Base-by-base conservation (phyloP, 2,113 vertebrate species). In the Chloropsis cyanopogon region DNA sequence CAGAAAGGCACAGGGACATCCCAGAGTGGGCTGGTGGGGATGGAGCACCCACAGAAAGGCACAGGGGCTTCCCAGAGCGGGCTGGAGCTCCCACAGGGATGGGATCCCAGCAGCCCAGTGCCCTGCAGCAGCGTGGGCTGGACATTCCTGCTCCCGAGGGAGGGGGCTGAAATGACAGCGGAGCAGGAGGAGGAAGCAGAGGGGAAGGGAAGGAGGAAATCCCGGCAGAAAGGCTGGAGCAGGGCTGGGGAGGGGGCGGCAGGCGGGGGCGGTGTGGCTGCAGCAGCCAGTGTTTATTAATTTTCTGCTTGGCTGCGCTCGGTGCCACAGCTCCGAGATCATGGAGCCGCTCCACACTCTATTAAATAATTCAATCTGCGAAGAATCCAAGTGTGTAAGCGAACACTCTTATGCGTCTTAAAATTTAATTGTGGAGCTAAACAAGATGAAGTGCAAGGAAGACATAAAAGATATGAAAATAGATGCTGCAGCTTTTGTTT, bases 331-430 rank as follows among this genome's bases (percentile, higher is more conserved):
- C 97, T 81, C 87, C 63, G 66, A 89, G 95, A 64, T 90, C 93
- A 88, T 83, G 66, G 94, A 97, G 95, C 91, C 60, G 86, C 97
- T 94, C 96, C 92, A 95, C 97, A 97, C 96, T 97, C 96, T 96
- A 95, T 97, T 97, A 97, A 98, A 97, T 97, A 96, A 98, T 97
- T 97, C 97, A 96, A 93, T 97, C 97, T 89, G 95, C n/a, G 90
- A 82, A 92, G 96, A 97, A 92, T 93, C 97, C 95, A 95, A 96
- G 97, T 97, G 91, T 97, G 82, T 64, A 78, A 94, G 91, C 49
- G 92, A 95, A 94, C 73, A 35, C 87, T 94, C 94, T 97, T 96
- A 96, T 82, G 96, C 97, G 86, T 95, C 97, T 98, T 98, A 97
- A 97, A 97, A 97, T 98, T 97, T 98, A 97, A 98, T 98, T 97